These are phyloP conservation scores for Pantelozetes paolii DNA, from an alignment of 2,888 invertebrate genomes.

Conservation along the genomic window DNA sequence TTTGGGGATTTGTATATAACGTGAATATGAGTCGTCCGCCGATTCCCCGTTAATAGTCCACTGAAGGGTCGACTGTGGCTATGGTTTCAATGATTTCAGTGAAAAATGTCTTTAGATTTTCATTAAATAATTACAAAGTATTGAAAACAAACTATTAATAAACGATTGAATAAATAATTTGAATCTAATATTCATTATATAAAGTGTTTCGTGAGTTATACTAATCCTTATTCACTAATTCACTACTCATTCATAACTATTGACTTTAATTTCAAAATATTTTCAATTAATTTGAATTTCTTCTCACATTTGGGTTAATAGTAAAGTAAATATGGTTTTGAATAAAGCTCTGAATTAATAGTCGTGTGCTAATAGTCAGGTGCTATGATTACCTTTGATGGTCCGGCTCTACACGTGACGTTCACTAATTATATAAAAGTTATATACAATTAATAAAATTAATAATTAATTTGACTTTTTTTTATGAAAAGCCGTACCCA, in stretches of 20 bases:
- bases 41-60: constrained; percentile 47
- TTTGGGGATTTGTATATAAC: background rate
- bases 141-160: too few species aligned
- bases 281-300: background rate
- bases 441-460: background rate
- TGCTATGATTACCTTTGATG: constrained; percentile 43
- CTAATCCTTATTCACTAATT: constrained; percentile 4
- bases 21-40: constrained; percentile 15
- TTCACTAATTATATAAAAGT: constrained; percentile 40
- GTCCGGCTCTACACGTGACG: constrained; percentile 47
- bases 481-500: constrained; percentile 36
- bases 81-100: too few species aligned
- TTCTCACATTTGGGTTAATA: background rate
- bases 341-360: background rate
- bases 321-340: background rate
- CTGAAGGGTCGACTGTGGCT: constrained; percentile 45
- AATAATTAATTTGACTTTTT: background rate
- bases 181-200: background rate
- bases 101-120: too few species aligned
- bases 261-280: background rate
- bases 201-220: constrained; percentile 15
- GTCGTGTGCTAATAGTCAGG: background rate
- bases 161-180: too few species aligned
- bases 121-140: too few species aligned
- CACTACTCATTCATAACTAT: too few species aligned